Evolutionary conservation across 2,797 vertebrate genomes (phyloP).

Genomic region (Salarias fasciatus): DNA sequence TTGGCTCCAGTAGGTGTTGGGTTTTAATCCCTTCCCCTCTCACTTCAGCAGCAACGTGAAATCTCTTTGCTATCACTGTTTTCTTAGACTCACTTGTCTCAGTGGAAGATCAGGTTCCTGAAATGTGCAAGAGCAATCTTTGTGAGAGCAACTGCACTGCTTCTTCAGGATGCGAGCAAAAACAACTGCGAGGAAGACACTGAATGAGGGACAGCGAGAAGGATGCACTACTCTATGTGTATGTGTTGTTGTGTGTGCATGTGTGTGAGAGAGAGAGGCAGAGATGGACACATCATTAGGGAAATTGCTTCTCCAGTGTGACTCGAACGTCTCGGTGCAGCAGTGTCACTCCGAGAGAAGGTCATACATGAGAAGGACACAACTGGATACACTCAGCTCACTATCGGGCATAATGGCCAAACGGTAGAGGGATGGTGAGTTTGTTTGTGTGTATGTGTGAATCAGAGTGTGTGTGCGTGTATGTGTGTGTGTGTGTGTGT

Average conservation of each 20-base stretch:
- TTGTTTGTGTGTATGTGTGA: background rate
- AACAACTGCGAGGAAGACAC: slow-evolving; percentile 2
- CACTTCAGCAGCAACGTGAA: slow-evolving; percentile 50
- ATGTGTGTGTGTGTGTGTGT: background rate
- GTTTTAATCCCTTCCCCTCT: slow-evolving; percentile 54
- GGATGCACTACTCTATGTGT: background rate
- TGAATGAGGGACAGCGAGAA: slow-evolving; percentile 12
- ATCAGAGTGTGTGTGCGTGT: slow-evolving; percentile 12
- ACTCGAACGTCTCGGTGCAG: slow-evolving; percentile 62
- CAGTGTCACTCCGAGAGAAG: slow-evolving; percentile 73
- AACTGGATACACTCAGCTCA: slow-evolving; percentile 73
- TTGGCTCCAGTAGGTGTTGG: slow-evolving; percentile 61
- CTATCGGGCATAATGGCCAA: slow-evolving; percentile 67
- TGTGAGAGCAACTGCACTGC: slow-evolving; percentile 32
- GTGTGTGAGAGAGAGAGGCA: slow-evolving; percentile 9
- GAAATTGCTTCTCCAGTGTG: slow-evolving; percentile 74
- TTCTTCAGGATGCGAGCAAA: background rate
- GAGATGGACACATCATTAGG: slow-evolving; percentile 65
- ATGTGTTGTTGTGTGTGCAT: background rate
- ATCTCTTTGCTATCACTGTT: slow-evolving; percentile 26
- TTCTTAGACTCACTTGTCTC: slow-evolving; percentile 5
- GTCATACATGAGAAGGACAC: slow-evolving; percentile 71
- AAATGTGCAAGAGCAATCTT: slow-evolving; percentile 36
- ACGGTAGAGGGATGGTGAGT: slow-evolving; percentile 46
- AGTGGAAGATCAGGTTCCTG: slow-evolving; percentile 11